phyloP scores from a whole-genome alignment of 2,797 vertebrate genomes.

The Pangasius djambal region DNA sequence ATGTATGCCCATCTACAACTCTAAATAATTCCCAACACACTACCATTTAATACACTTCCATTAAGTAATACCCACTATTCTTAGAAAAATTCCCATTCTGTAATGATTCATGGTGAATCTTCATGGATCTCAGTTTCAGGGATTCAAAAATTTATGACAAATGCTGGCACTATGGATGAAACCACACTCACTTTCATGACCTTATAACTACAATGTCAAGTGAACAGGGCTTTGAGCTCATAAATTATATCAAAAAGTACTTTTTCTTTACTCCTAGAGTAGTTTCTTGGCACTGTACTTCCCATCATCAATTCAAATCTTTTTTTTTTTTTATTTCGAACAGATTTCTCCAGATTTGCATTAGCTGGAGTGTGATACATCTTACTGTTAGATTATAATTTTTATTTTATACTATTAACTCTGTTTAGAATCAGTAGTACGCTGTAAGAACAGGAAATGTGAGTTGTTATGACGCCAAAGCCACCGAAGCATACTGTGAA shows the following conservation, averaged over 20 bases:
- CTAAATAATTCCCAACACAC: not conserved
- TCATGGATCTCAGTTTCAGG: not conserved
- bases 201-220: not conserved
- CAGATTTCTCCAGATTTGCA: not conserved
- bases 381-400: not conserved
- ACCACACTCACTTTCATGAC: not conserved
- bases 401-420: not conserved
- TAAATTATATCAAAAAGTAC: not conserved
- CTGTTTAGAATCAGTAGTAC: not conserved
- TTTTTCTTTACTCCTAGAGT: not conserved
- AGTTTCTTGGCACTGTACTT: not conserved
- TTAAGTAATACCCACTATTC: not conserved
- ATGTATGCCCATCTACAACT: not conserved
- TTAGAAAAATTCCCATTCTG: not conserved
- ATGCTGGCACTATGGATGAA: not conserved
- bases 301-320: not conserved
- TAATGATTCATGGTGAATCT: conserved; percentile 6
- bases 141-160: not conserved
- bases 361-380: not conserved
- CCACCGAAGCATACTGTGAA: conserved; percentile 60
- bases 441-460: conserved; percentile 63
- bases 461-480: conserved; percentile 64
- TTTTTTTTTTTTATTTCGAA: no score
- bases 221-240: not conserved
- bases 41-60: no score